Evolutionary conservation across 2,797 vertebrate genomes (phyloP), one percentile per base, ranked within the genome.

Genomic region (Mus minutoides): DNA sequence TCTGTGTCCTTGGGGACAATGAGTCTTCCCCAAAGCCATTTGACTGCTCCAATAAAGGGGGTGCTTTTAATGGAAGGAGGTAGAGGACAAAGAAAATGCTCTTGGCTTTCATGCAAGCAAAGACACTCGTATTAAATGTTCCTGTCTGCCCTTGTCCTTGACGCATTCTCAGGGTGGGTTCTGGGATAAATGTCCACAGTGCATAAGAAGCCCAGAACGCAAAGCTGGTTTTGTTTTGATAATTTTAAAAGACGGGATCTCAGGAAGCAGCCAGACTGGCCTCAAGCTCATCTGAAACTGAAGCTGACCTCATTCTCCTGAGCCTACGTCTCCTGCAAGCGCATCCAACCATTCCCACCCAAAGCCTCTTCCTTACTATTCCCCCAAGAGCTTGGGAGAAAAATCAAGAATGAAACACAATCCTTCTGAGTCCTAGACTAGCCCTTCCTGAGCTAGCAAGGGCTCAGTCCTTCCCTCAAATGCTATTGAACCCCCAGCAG

Each of bases 81-180:
- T 12, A 37, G 34, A 88, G 11, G 16, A 64, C 79, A 64, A 52
- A 60, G 83, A 83, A 29, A 54, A 5, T 11, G 52, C 56, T 43
- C 88, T 92, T 85, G 85, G 85, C 73, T 93, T 79, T 75, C 92
- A 78, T 79, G 77, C 62, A 69, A 69, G 26, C 4, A 9, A 49
- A 49, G 84, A 85, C 58, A 69, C 67, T 52, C 86, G 52, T 52
- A 79, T 84, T 90, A 92, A 92, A 52, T 83, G 82, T 58, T 71
- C 40, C 56, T 78, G 49, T 75, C 90, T 85, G 87, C 88, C 67
- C 24, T 86, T 73, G 71, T 97, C 71, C 37, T 71, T 31, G 52
- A 80, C 67, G 49, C 75, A 71, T 64, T 85, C 69, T 64, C 37
- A 54, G 4, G 43, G 60, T 43, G 64, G 37, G 49, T 16, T 78